Evolutionary conservation across 2,888 invertebrate genomes (phyloP), one percentile per base, ranked within the genome.

Genomic region (Orthonychiurus folsomi): DNA sequence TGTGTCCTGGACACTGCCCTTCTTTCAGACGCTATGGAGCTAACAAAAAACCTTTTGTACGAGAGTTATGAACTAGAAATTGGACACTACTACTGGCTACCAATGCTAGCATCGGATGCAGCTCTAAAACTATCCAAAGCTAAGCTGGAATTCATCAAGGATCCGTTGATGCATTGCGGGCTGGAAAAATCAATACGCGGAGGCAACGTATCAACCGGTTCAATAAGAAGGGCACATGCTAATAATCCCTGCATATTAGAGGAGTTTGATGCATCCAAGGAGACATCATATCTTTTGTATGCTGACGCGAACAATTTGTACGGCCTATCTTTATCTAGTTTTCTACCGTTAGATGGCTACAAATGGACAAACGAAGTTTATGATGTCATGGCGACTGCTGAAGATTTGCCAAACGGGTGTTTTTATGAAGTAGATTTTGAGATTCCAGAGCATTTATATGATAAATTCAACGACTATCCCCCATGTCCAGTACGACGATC

Each of bases 141-240:
- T 21, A 48, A 61, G 48, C 56, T 72, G 1, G 69, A 73, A 57
- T 57, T 72, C 18, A 54, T 73, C 9, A 66, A 64, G n/a, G 71
- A 73, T 62, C 62, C 64, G 9, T 69, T 71, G 37, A 67, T 66
- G 68, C 58, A 67, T 21, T 37, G 68, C 9, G 69, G 71, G 37
- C 37, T 37, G 37, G 65, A 66, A 52, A 26, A 56, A 0, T 59
- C 54, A 20, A 54, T 66, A 18, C 53, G 66, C 3, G 68, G 70
- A 1, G 68, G 70, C 1, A 26, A 67, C 2, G 53, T 63, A 0
- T 47, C 23, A 18, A 66, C 64, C 26, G 59, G 52, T 12, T 3
- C 66, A 23, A 60, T 69, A 26, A 52, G 73, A 24, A 59, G 65
- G 50, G 64, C 66, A n/a, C 65, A 54, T 20, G 69, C 67, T 0